Percentiles rank a stretch among this genome's conserved stretches.
Conservation (phyloP, 2,113 vertebrate species). For the Eupsittula cactorum region DNA sequence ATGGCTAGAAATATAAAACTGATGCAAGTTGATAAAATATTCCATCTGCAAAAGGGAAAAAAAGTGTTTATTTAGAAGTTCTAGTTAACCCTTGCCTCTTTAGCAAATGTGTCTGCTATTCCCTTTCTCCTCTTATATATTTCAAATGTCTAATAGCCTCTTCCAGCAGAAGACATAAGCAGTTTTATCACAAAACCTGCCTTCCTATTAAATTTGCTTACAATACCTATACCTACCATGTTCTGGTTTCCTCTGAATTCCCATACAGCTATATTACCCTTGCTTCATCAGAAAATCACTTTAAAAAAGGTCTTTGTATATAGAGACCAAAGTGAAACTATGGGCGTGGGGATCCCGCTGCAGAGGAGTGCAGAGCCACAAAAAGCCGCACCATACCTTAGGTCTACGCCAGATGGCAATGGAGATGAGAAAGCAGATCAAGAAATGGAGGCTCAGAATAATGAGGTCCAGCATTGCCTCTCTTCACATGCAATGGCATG, state of each 20-base stretch:
- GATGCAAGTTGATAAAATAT: neutral
- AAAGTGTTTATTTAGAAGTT: neutral
- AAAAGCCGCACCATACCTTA: neutral
- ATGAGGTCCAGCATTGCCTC: neutral
- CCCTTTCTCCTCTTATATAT: rapidly evolving
- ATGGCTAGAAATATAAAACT: neutral
- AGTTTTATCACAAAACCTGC: neutral
- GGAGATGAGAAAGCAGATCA: slow-evolving; percentile 21
- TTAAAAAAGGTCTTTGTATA: neutral
- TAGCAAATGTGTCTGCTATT: neutral
- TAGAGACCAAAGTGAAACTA: rapidly evolving
- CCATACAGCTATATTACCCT: too few species aligned
- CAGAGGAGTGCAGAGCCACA: neutral
- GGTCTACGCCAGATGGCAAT: neutral
- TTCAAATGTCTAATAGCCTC: neutral
- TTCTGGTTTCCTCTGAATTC: neutral
- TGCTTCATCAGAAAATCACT: neutral
- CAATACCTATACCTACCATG: neutral
- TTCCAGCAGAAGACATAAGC: neutral
- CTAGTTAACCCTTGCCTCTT: neutral
- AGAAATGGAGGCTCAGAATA: neutral
- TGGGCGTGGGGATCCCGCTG: rapidly evolving
- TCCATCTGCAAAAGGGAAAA: neutral
- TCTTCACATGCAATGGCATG: rapidly evolving
- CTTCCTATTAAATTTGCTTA: neutral